These are phyloP conservation scores for Grammomys dolichurus DNA, from an alignment of 2,113 vertebrate species.

Conservation along the genomic window DNA sequence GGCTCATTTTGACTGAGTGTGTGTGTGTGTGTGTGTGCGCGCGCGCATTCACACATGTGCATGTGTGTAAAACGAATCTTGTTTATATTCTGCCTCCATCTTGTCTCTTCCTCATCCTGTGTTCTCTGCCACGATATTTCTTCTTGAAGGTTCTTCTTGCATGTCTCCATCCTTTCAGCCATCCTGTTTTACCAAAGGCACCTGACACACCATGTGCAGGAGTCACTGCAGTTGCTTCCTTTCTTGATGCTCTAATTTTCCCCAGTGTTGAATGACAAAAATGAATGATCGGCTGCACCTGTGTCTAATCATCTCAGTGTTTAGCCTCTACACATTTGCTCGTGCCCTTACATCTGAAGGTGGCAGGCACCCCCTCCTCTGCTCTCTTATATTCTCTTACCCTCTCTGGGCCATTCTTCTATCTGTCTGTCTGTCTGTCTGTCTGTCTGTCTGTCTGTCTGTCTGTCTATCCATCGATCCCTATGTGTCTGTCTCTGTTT, in stretches of 20 bases:
- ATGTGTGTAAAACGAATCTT: not conserved
- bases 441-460: not conserved
- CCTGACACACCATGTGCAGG: not conserved
- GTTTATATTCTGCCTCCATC: not conserved
- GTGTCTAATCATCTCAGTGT: fast-evolving
- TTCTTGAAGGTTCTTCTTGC: not conserved
- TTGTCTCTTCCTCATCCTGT: not conserved
- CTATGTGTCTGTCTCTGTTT: not conserved
- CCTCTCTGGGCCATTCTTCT: not conserved
- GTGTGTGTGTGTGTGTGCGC: too few species aligned
- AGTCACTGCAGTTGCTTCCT: not conserved
- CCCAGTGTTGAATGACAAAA: not conserved
- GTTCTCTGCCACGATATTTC: conserved; percentile 21
- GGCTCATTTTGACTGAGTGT: not conserved
- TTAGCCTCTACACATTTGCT: not conserved
- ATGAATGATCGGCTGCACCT: not conserved
- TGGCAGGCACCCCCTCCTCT: not conserved
- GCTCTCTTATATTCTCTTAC: not conserved
- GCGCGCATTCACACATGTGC: not conserved
- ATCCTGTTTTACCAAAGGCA: not conserved
- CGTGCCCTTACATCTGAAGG: not conserved
- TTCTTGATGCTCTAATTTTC: not conserved
- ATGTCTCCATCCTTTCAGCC: not conserved
- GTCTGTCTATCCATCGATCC: too few species aligned
- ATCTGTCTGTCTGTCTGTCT: not conserved